Evolutionary conservation across 2,797 vertebrate species (phyloP).

Genomic region (Gambusia yucatana): DNA sequence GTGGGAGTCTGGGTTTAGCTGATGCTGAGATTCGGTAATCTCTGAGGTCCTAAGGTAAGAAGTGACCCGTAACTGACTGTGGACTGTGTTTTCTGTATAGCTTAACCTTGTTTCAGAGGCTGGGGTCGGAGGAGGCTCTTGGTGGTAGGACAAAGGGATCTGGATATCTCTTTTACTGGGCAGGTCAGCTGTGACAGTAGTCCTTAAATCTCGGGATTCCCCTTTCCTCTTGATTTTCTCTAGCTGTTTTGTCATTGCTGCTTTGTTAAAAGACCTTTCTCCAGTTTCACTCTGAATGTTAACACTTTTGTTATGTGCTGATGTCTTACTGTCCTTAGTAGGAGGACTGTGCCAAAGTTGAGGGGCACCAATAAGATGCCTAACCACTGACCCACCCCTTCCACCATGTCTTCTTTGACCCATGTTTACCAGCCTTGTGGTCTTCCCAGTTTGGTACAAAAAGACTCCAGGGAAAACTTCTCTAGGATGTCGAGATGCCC

Average conservation of each 20-base stretch:
- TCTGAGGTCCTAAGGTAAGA: constrained; percentile 88
- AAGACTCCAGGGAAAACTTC: constrained; percentile 89
- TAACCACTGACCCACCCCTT: constrained; percentile 50
- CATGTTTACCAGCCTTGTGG: constrained; percentile 80
- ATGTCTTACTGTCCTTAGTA: constrained; percentile 65
- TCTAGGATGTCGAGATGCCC: constrained; percentile 74
- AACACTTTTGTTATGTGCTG: constrained; percentile 68
- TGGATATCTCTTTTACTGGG: constrained; percentile 38
- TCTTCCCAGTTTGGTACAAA: constrained; percentile 85
- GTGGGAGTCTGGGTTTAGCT: constrained; percentile 71
- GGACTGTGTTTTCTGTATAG: constrained; percentile 65
- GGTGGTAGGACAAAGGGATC: constrained; percentile 25
- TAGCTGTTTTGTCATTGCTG: constrained; percentile 39
- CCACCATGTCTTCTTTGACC: constrained; percentile 68
- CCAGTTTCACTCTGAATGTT: constrained; percentile 63
- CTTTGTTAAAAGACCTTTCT: constrained; percentile 57
- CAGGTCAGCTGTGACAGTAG: constrained; percentile 5
- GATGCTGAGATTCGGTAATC: constrained; percentile 81
- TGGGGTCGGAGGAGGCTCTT: constrained; percentile 10
- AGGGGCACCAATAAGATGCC: constrained; percentile 66
- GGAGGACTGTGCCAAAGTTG: constrained; percentile 75
- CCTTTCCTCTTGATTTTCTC: constrained; percentile 55
- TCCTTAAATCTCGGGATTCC: constrained; percentile 39
- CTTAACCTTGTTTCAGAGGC: constrained; percentile 59
- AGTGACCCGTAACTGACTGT: constrained; percentile 73